These are phyloP conservation scores for Synchiropus splendidus DNA, from an alignment of 2,113 vertebrate species.

Conservation along the genomic window DNA sequence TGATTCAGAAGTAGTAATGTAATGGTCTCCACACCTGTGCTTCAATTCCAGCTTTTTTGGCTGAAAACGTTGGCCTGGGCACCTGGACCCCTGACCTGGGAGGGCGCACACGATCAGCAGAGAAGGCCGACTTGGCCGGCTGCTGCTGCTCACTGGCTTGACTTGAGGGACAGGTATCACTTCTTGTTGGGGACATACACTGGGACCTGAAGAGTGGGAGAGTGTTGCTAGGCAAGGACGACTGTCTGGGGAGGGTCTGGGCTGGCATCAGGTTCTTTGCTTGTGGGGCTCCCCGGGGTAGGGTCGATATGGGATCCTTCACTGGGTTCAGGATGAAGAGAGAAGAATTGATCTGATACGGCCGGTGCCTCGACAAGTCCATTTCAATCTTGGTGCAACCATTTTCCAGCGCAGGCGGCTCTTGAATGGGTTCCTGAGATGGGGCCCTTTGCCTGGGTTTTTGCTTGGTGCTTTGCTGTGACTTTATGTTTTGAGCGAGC, in stretches of 20 bases:
- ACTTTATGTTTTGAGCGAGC: conserved; percentile 55
- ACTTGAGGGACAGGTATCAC: conserved; percentile 23
- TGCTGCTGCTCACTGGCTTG: conserved; percentile 22
- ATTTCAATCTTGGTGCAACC: conserved; percentile 78
- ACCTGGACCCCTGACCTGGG: conserved; percentile 71
- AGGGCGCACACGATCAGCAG: conserved; percentile 68
- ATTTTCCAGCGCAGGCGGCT: conserved; percentile 64
- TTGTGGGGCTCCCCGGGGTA: conserved; percentile 71
- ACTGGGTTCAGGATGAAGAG: conserved; percentile 84
- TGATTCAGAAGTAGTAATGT: conserved; percentile 73
- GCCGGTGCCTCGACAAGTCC: conserved; percentile 80
- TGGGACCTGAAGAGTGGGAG: conserved; percentile 64
- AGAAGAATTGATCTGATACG: conserved; percentile 82
- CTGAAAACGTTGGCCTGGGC: conserved; percentile 87
- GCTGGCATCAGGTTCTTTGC: conserved; percentile 52
- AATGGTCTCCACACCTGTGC: conserved; percentile 98
- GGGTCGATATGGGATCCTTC: conserved; percentile 67
- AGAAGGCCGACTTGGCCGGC: conserved; percentile 50
- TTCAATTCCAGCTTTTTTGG: conserved; percentile 82
- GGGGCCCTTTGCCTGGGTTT: conserved; percentile 38
- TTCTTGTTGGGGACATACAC: conserved; percentile 49
- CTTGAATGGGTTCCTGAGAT: conserved; percentile 48
- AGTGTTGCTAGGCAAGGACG: conserved; percentile 62
- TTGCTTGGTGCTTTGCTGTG: conserved; percentile 57
- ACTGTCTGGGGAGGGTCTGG: conserved; percentile 55